Conservation (phyloP, 2,113 vertebrate species). For the Ellobius talpinus region DNA sequence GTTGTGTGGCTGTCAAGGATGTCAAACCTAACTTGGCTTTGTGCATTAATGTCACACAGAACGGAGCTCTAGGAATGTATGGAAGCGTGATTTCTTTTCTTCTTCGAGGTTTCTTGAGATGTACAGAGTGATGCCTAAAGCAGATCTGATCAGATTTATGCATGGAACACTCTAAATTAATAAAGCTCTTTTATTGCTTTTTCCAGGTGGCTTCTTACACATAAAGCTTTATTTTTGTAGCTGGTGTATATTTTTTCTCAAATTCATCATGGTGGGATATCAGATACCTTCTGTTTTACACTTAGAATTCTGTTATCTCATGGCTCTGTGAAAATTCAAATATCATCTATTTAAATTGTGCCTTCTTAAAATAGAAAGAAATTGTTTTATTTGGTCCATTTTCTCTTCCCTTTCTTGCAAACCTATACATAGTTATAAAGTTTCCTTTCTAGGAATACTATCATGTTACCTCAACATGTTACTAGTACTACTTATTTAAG, state of each 20-base stretch:
- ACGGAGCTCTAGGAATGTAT: constrained; percentile 1
- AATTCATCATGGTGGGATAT: constrained; percentile 53
- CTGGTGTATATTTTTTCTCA: constrained; percentile 55
- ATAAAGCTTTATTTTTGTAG: constrained; percentile 53
- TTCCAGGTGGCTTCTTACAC: constrained; percentile 61
- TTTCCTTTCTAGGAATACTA: constrained; percentile 16
- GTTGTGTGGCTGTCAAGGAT: not conserved
- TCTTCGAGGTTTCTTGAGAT: constrained; percentile 51
- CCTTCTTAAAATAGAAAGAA: not conserved
- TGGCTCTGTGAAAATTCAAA: constrained; percentile 64
- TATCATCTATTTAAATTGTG: constrained; percentile 51
- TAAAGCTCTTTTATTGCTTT: constrained; percentile 70
- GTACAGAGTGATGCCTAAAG: constrained; percentile 26
- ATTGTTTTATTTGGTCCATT: not conserved
- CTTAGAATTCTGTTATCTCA: constrained; percentile 58
- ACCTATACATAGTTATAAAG: not conserved
- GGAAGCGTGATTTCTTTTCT: constrained; percentile 37
- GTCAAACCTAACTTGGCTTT: not conserved
- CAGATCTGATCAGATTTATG: constrained; percentile 60
- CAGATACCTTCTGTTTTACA: constrained; percentile 65
- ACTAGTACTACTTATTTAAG: not conserved
- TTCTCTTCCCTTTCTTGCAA: not conserved
- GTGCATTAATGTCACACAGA: not conserved
- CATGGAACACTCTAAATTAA: constrained; percentile 52
- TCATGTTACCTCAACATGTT: not conserved